Conservation (phyloP, 2,797 vertebrate species). For the Pseudomugil gertrudae region DNA sequence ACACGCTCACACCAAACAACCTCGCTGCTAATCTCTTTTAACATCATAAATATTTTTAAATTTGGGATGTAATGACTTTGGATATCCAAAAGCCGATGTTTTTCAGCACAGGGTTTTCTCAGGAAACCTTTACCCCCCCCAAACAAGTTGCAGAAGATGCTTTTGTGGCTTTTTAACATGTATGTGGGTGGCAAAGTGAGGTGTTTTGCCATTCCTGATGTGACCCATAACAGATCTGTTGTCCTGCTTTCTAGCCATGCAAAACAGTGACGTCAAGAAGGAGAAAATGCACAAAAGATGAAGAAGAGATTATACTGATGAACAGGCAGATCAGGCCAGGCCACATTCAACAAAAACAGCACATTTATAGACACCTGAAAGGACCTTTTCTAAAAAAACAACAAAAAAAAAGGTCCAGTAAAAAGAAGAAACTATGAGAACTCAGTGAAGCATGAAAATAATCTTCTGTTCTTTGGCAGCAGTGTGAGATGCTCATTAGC, state of each 20-base stretch:
- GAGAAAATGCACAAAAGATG: constrained; percentile 2
- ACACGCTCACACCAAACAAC: constrained; percentile 46
- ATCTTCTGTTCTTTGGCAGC: not conserved
- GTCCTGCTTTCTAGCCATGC: constrained; percentile 55
- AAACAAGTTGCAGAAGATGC: not conserved
- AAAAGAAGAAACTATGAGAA: not conserved
- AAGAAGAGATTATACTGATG: not conserved
- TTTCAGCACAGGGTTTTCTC: not conserved
- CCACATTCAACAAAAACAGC: not conserved
- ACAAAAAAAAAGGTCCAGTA: not conserved
- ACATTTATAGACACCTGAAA: not conserved
- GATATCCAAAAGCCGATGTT: constrained; percentile 8
- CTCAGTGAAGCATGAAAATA: not conserved
- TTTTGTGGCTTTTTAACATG: constrained; percentile 5
- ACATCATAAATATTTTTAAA: constrained; percentile 59
- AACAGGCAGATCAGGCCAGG: constrained; percentile 7
- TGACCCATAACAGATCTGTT: constrained; percentile 54
- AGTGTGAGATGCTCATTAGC: not conserved
- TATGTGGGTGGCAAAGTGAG: constrained; percentile 8
- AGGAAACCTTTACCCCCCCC: constrained; percentile 4
- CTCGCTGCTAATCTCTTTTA: constrained; percentile 52
- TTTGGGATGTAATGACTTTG: constrained; percentile 33
- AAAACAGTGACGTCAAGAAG: constrained; percentile 52
- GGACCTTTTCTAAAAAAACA: not conserved
- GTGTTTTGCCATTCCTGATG: constrained; percentile 14